Conservation (phyloP, 2,113 vertebrate genomes). For the Miniopterus natalensis region DNA sequence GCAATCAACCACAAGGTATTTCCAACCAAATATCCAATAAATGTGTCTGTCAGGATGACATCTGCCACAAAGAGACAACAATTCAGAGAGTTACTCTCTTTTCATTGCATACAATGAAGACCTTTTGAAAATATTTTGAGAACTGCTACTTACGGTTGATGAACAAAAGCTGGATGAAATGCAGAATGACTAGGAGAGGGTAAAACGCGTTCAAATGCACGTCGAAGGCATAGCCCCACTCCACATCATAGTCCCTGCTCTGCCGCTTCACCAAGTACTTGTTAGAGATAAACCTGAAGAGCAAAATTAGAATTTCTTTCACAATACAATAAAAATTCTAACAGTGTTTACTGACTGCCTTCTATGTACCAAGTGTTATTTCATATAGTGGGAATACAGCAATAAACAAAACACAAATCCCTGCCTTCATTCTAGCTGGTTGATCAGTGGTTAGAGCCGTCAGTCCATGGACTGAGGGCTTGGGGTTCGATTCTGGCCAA, state of each 20-base stretch:
- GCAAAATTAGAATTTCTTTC: background rate
- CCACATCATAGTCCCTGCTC: constrained; percentile 95
- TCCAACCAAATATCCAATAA: constrained; percentile 91
- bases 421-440: background rate
- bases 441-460: too few species aligned
- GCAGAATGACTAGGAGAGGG: constrained; percentile 96
- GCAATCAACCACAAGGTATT: constrained; percentile 97
- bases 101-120: background rate
- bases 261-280: constrained; percentile 96
- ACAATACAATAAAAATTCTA: background rate
- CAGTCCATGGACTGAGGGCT: too few species aligned
- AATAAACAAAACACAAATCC: background rate
- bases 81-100: constrained; percentile 14
- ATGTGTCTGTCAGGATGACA: constrained; percentile 92
- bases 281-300: constrained; percentile 94
- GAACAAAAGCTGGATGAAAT: constrained; percentile 98
- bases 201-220: constrained; percentile 99
- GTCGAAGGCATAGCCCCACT: constrained; percentile 99
- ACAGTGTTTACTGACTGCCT: background rate
- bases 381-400: background rate
- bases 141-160: constrained; percentile 95
- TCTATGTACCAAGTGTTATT: background rate
- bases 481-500: too few species aligned
- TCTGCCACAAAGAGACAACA: constrained; percentile 88
- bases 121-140: background rate